Conservation (phyloP, 2,888 invertebrate genomes). For the Pandemis corylana region DNA sequence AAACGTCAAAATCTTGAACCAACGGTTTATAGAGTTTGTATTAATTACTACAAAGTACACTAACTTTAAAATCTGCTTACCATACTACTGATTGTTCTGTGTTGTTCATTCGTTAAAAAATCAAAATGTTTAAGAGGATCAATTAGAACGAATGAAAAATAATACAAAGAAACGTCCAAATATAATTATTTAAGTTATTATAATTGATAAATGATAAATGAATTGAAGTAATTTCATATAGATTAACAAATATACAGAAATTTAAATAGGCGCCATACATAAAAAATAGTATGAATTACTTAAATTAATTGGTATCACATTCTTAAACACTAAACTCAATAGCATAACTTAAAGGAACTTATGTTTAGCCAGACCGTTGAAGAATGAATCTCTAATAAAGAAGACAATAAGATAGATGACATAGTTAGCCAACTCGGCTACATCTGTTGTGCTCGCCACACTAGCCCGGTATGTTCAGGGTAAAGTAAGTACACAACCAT, state of each 20-base stretch:
- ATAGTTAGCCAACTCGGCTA: slow-evolving; percentile 59
- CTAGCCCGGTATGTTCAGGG: slow-evolving; percentile 53
- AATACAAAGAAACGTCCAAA: slow-evolving; percentile 13
- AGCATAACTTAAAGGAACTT: slow-evolving; percentile 81
- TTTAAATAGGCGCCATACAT: slow-evolving; percentile 67
- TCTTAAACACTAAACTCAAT: slow-evolving; percentile 76
- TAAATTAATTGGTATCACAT: slow-evolving; percentile 83
- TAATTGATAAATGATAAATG: slow-evolving; percentile 64
- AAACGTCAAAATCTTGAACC: slow-evolving; percentile 60
- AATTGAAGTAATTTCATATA: slow-evolving; percentile 47
- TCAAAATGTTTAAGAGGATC: slow-evolving; percentile 38
- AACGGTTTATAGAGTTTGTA: slow-evolving; percentile 73
- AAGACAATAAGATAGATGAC: slow-evolving; percentile 49
- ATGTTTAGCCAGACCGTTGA: slow-evolving; percentile 76
- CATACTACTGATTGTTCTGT: slow-evolving; percentile 73
- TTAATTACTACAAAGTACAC: slow-evolving; percentile 58
- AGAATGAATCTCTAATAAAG: slow-evolving; percentile 66
- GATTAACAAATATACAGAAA: slow-evolving; percentile 67
- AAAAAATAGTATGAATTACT: slow-evolving; percentile 70
- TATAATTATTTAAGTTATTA: slow-evolving; percentile 1
- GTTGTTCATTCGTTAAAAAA: slow-evolving; percentile 63
- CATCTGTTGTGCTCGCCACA: slow-evolving; percentile 51
- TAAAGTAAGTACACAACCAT: slow-evolving; percentile 83
- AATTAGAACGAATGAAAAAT: slow-evolving; percentile 16
- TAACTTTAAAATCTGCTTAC: slow-evolving; percentile 70